Evolutionary conservation across 1,140 invertebrate genomes (phyloP), one percentile per base, ranked within the genome.

Genomic region (Triops longicaudatus): DNA sequence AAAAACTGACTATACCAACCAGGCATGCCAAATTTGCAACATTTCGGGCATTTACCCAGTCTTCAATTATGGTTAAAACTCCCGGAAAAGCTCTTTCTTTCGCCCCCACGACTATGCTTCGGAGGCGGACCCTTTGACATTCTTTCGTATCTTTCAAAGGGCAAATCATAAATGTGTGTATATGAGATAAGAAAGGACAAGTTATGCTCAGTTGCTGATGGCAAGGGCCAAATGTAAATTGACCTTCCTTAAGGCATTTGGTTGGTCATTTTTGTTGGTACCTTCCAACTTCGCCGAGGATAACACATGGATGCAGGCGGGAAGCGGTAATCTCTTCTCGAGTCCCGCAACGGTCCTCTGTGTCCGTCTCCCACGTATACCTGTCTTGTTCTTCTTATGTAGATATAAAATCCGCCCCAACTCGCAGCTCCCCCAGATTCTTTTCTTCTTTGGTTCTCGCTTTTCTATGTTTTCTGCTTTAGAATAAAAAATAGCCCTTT

Each of bases 251-350:
- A 63, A 63, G 50, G 50, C 50, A 63, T 22, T 63, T 22, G 4
- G 50, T 63, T 63, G 50, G 50, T 63, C 50, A 63, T 63, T 63
- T 63, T 63, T 63, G 50, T 63, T 63, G 50, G n/a, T 63, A 17
- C 14, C 50, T 63, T 63, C 50, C 22, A 63, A 63, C 50, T 63
- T 63, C 10, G 10, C 50, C 50, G 50, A 63, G 50, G 50, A 63
- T 37, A 37, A 37, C 31, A 63, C 50, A 63, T 63, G 50, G 10
- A 63, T 63, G 50, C 50, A 63, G 50, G 50, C 50, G 50, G 50
- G 17, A 22, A 63, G 50, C 50, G 14, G 50, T 63, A 63, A 63
- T 63, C 50, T 63, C 50, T 63, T 63, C 50, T n/a, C 50, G 50
- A 63, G 50, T 63, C 50, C 50, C 50, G 22, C 50, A 63, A 63